phyloP scores from a whole-genome alignment of 1,140 invertebrate genomes.

The Oscheius sp. region DNA sequence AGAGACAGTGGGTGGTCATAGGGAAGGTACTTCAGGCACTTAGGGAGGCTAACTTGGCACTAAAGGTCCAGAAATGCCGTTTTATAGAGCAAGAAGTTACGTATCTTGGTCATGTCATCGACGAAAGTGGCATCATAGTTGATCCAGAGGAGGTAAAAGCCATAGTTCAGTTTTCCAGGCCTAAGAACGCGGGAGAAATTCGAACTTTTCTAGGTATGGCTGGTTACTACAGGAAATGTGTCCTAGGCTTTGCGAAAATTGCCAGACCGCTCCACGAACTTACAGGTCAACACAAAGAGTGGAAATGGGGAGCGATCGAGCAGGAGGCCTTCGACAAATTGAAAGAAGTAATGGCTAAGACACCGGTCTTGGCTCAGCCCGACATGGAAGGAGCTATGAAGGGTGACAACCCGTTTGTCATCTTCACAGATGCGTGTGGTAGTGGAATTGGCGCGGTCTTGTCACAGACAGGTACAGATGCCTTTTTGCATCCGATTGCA shows the following conservation, averaged over 20 bases:
- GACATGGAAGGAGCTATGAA: neutral
- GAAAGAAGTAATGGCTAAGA: conserved; percentile 8
- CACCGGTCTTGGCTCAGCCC: conserved; percentile 41
- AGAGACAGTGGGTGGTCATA: neutral
- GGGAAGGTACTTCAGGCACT: neutral
- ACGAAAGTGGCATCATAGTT: neutral
- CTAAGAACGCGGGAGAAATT: neutral
- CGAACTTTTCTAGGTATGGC: conserved; percentile 12
- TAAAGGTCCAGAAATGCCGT: neutral
- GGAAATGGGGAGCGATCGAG: conserved; percentile 6
- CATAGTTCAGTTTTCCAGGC: neutral
- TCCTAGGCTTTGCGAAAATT: conserved; percentile 28
- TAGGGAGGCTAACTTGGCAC: neutral
- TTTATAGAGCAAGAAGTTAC: neutral
- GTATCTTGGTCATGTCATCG: conserved; percentile 16
- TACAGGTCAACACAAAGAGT: conserved; percentile 22
- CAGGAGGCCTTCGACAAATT: conserved; percentile 34
- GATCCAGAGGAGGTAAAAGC: neutral
- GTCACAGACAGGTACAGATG: conserved; percentile 30
- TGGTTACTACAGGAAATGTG: conserved; percentile 19
- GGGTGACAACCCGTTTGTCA: conserved; percentile 26
- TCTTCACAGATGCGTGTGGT: conserved; percentile 39
- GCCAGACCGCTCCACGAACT: conserved; percentile 27
- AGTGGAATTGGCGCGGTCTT: conserved; percentile 35
- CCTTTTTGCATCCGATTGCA: conserved; percentile 28